Evolutionary conservation across 2,888 invertebrate species (phyloP), one percentile per base, ranked within the genome.

Genomic region (Trichopria drosophilae): DNA sequence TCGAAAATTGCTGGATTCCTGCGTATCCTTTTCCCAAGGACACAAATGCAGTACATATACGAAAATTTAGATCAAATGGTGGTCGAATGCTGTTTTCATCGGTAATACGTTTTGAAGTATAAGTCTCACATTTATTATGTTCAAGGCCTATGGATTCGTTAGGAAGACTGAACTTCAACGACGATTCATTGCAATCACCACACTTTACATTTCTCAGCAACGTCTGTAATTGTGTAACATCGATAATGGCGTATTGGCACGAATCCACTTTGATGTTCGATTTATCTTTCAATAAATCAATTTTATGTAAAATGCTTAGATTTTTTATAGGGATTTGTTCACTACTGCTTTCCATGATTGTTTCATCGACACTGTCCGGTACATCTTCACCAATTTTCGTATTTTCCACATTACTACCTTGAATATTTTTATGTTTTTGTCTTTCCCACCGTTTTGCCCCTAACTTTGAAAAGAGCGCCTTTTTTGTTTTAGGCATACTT

Each of bases 51-150:
- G 42, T 31, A 26, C 34, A 23, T 12, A 51, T 6, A 10, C 44
- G 51, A 15, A 55, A 13, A 39, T 51, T 55, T n/a, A 55, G 26
- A 32, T 55, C 48, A 44, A 47, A 51, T 9, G 37, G 13, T 23
- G 47, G 48, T 48, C 43, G 6, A 5, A 4, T 24, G 9, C 37
- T 42, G 39, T 36, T 23, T 9, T 37, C 9, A 22, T 31, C 12
- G 2, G n/a, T 18, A 24, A 36, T 24, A 19, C 36, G 28, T 20
- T 47, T 47, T 4, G 42, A 52, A 28, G 31, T 46, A 22, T 12
- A 12, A 26, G 40, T 28, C 44, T 24, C 13, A 10, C 34, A 22
- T 13, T 43, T 53, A 24, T 10, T 16, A 9, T 26, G 10, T 24
- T 52, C 42, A 15, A 41, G 43, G 24, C 47, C 47, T 15, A 37